Evolutionary conservation across 2,888 invertebrate species (phyloP).

Genomic region (Ichneumon xanthorius): DNA sequence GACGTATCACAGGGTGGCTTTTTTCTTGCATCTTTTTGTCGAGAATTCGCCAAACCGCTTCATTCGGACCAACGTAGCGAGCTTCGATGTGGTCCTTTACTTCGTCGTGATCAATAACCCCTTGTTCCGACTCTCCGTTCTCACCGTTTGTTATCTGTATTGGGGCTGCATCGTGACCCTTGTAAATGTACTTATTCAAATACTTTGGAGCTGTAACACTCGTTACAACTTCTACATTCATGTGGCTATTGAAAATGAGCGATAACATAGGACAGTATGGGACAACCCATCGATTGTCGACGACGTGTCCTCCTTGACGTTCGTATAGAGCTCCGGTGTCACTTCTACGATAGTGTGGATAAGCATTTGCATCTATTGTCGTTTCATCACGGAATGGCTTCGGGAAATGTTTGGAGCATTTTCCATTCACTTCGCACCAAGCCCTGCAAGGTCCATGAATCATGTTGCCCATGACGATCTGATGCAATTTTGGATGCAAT

Average conservation of each 20-base stretch:
- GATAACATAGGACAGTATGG: conserved; percentile 72
- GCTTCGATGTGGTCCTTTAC: conserved; percentile 47
- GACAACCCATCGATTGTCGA: conserved; percentile 80
- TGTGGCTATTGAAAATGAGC: conserved; percentile 68
- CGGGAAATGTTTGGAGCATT: conserved; percentile 76
- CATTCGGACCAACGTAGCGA: conserved; percentile 58
- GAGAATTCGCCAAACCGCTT: no score
- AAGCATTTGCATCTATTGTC: conserved; percentile 69
- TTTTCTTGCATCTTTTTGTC: no score
- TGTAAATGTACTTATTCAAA: no score
- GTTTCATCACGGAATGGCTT: conserved; percentile 73
- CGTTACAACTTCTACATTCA: conserved; percentile 10
- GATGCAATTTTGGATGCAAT: conserved; percentile 72
- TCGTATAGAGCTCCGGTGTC: conserved; percentile 64
- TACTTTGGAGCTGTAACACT: not conserved
- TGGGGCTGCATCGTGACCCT: no score
- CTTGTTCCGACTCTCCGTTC: conserved; percentile 64
- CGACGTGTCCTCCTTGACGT: conserved; percentile 58
- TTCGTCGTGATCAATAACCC: conserved; percentile 48
- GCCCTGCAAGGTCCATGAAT: conserved; percentile 80
- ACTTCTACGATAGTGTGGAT: no score
- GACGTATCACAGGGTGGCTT: no score
- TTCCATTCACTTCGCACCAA: conserved; percentile 70
- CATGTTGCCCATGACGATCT: conserved; percentile 79
- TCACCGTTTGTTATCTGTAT: conserved; percentile 62